phyloP scores from a whole-genome alignment of 2,113 vertebrate species.

The Pseudonaja textilis region DNA sequence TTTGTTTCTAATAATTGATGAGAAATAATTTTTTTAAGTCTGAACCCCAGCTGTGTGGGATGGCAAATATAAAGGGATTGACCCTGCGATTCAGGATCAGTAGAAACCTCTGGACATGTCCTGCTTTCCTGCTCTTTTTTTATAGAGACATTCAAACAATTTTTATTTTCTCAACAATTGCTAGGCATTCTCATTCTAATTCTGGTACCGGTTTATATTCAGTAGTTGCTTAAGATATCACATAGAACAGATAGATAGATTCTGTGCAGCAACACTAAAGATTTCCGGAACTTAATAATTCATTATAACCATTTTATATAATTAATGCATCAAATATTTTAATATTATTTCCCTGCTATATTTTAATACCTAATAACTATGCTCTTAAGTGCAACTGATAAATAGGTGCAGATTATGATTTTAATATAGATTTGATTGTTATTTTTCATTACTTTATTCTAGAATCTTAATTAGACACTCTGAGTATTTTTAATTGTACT shows the following conservation, averaged over 20 bases:
- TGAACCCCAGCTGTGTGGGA: neutral
- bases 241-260: neutral
- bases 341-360: neutral
- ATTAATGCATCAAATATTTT: neutral
- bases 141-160: neutral
- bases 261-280: neutral
- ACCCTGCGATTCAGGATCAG: neutral
- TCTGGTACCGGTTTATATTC: neutral
- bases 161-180: neutral
- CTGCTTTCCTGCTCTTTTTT: neutral
- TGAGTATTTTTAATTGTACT: neutral
- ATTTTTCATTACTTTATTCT: neutral
- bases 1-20: no score
- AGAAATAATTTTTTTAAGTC: neutral
- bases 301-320: neutral
- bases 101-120: neutral
- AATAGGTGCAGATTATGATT: neutral
- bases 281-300: neutral
- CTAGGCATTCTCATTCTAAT: neutral
- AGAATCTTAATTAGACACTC: neutral
- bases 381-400: neutral
- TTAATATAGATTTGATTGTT: neutral
- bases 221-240: neutral
- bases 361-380: neutral
- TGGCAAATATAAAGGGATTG: neutral